Evolutionary conservation across 1,140 invertebrate genomes (phyloP), one percentile per base, ranked within the genome.

Genomic region (Pogonomyrmex californicus): DNA sequence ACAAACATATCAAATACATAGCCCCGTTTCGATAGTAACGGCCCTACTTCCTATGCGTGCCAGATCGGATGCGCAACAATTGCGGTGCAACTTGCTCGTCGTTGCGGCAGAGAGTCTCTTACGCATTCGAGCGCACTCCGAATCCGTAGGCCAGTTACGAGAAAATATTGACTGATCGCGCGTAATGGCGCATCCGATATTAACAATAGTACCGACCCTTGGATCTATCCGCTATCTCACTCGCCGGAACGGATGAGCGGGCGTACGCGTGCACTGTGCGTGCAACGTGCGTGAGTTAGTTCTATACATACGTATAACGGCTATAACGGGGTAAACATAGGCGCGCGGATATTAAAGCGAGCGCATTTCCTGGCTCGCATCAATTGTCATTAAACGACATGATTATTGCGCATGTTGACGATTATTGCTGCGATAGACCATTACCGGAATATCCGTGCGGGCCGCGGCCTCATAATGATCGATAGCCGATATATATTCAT

Each of bases 361-460:
- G 88, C 73, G 86, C 91, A 91, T 93, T 93, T 93, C 92, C 92
- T 87, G 89, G 85, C 90, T 87, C 86, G 91, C 94, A 94, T 95
- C 94, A 94, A 95, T 95, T 94, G 93, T 94, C 93, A 95, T 95
- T 95, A 95, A 93, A 92, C 93, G 90, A 83, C 92, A 94, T 92
- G 93, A 95, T 95, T 95, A 95, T 95, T 94, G 91, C 79, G 86
- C 87, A 60, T 90, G 91, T 91, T 92, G 93, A 94, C 91, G 94
- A 94, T 94, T 94, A 94, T 94, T 93, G 91, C 90, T 82, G 87
- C 92, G 86, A 92, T 91, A 90, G 91, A 90, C 91, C 93, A 93
- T 93, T 94, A 94, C 87, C 87, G 90, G 91, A 91, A 93, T 92
- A 92, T 89, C 90, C 90, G 78, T 75, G 77, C 58, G 85, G 75